Base-by-base conservation (phyloP, 2,888 invertebrate genomes). In the Phyllotreta striolata region DNA sequence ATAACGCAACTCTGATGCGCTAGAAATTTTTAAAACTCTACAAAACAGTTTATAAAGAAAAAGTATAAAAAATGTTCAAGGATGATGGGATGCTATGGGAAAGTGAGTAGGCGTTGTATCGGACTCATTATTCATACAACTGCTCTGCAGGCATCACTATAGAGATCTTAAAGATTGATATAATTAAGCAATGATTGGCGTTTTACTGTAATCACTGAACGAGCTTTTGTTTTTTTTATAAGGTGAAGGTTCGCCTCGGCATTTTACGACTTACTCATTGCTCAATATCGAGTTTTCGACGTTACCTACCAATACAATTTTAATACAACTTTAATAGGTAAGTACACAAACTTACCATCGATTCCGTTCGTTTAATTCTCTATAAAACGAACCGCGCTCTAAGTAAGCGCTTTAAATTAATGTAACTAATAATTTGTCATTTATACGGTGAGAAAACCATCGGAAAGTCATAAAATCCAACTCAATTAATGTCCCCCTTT, bases 161-260 rank as follows among this genome's bases (percentile, higher is more conserved):
- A 71, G 66, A 69, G 72, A 73, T 73, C 72, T 68, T 44, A 58
- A 37, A 55, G 63, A 68, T 64, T 72, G 72, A 76, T 76, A 74
- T 72, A 70, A 74, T 76, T 73, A 70, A 69, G 64, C 68, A 72
- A 73, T 76, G 76, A 77, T 78, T 76, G 76, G 76, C 75, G 71
- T 76, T 77, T 76, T 76, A 77, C 76, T 75, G 72, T 70, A 67
- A 72, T 70, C 74, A 71, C 75, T 74, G 66, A 41, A 38, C n/a
- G 40, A 51, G n/a, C 61, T 49, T 61, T 61, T 51, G 51, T 51
- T 35, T 49, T 62, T 55, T 55, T 14, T 55, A 12, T n/a, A 59
- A n/a, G 51, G 37, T 59, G 9, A 40, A 49, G 39, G 55, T 41
- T 55, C 14, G 40, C 10, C 8, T 51, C 37, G 35, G 51, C 37